phyloP scores from a whole-genome alignment of 2,797 vertebrate species.

The Synaphobranchus kaupii region DNA sequence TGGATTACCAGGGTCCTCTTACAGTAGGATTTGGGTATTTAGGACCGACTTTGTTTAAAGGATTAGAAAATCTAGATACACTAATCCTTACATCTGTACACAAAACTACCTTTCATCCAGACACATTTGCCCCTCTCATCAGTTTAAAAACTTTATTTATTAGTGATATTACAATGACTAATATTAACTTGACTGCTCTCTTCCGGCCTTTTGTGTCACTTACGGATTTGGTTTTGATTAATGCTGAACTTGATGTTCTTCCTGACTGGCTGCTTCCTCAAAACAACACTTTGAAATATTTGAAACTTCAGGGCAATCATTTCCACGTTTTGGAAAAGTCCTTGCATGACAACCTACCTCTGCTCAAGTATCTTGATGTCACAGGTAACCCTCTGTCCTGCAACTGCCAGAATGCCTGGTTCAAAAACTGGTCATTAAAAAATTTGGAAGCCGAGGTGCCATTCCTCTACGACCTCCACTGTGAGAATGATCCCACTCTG shows the following conservation, averaged over 20 bases:
- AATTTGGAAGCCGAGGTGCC: slow-evolving; percentile 8
- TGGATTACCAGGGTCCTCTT: slow-evolving; percentile 2
- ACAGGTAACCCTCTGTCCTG: slow-evolving; percentile 18
- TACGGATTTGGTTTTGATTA: background rate
- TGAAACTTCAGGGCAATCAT: background rate
- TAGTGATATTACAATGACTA: background rate
- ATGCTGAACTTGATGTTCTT: background rate
- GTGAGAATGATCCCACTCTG: background rate
- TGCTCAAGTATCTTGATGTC: background rate
- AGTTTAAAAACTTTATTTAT: background rate
- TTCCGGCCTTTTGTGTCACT: background rate
- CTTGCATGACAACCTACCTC: background rate
- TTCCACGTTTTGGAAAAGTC: background rate
- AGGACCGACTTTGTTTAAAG: slow-evolving; percentile 1
- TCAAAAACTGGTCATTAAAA: slow-evolving; percentile 24
- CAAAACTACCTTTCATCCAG: background rate
- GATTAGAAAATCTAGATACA: background rate
- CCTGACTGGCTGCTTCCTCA: background rate
- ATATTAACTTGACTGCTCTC: slow-evolving; percentile 5
- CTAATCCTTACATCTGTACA: background rate
- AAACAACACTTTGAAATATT: slow-evolving; percentile 4
- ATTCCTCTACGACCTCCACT: slow-evolving; percentile 26
- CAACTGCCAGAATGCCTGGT: slow-evolving; percentile 25
- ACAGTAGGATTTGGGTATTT: background rate
- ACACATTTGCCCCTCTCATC: background rate